A percentile compares a stretch with the other conserved stretches of the same genome.
Evolutionary conservation across 2,797 vertebrate species (phyloP).

Genomic region (Brachymystax lenok): DNA sequence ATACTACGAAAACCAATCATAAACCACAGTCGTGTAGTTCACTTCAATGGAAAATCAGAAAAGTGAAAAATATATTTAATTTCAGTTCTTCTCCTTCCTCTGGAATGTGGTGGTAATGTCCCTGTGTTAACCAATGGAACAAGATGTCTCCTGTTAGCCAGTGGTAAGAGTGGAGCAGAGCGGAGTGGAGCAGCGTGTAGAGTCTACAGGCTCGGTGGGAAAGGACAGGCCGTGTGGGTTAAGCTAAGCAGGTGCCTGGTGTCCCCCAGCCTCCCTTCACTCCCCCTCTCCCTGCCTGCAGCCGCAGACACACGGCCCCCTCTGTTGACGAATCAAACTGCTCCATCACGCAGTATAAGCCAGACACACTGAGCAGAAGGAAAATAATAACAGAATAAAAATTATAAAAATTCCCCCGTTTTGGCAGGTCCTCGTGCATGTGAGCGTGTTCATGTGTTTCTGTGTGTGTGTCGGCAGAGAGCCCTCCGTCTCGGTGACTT

Average conservation of each 20-base stretch:
- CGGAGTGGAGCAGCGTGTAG: not conserved
- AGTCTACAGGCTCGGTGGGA: conserved; percentile 56
- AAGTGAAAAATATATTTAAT: not conserved
- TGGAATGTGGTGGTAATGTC: conserved; percentile 73
- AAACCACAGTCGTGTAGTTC: conserved; percentile 55
- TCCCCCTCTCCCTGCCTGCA: conserved; percentile 81
- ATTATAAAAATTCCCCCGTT: conserved; percentile 26
- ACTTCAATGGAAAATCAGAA: conserved; percentile 41
- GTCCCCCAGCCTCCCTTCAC: conserved; percentile 77
- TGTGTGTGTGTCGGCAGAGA: conserved; percentile 40
- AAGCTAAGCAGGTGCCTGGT: conserved; percentile 84
- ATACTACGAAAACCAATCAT: conserved; percentile 62
- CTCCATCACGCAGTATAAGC: conserved; percentile 73
- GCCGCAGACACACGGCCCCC: conserved; percentile 75
- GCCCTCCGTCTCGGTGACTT: conserved; percentile 77
- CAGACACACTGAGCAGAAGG: conserved; percentile 44
- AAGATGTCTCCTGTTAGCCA: conserved; percentile 88
- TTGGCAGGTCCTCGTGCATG: conserved; percentile 62
- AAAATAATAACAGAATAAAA: conserved; percentile 26
- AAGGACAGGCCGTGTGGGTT: conserved; percentile 85
- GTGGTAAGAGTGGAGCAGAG: conserved; percentile 56
- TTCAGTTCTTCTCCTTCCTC: conserved; percentile 41
- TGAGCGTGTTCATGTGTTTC: not conserved
- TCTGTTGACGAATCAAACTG: conserved; percentile 68
- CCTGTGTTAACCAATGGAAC: conserved; percentile 74